phyloP scores from a whole-genome alignment of 2,888 invertebrate species.

The Biston betularia region DNA sequence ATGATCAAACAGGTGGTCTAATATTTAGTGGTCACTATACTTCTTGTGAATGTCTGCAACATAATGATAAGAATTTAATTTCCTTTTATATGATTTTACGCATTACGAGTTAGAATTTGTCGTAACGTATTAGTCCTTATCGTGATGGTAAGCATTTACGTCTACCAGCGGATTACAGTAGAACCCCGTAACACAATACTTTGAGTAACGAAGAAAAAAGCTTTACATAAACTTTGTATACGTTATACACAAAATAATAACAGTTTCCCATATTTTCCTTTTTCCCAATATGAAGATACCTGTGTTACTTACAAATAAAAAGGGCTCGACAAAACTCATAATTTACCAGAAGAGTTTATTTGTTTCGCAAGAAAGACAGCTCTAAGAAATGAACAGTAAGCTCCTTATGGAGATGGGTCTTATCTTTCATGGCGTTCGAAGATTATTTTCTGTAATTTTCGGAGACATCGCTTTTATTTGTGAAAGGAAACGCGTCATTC shows the following conservation, averaged over 20 bases:
- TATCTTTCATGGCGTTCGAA: slow-evolving; percentile 14
- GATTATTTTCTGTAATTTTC: slow-evolving; percentile 18
- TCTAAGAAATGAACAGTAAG: slow-evolving; percentile 21
- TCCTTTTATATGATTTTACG: too few species aligned
- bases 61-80: too few species aligned
- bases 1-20: too few species aligned
- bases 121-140: too few species aligned
- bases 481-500: background rate
- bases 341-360: slow-evolving; percentile 14
- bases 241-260: background rate
- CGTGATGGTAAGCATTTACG: too few species aligned
- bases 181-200: too few species aligned
- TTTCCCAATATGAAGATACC: slow-evolving; percentile 1
- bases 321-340: slow-evolving; percentile 11
- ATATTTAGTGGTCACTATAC: too few species aligned
- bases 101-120: too few species aligned
- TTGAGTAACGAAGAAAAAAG: too few species aligned
- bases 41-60: too few species aligned
- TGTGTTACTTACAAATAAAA: slow-evolving; percentile 13
- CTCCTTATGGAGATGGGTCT: slow-evolving; percentile 15
- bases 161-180: too few species aligned
- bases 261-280: background rate
- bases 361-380: slow-evolving; percentile 10
- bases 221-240: background rate
- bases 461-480: background rate